Percentiles rank a stretch among this genome's conserved stretches.
Conservation (phyloP, 2,888 invertebrate genomes). For the Rhagonycha lutea region DNA sequence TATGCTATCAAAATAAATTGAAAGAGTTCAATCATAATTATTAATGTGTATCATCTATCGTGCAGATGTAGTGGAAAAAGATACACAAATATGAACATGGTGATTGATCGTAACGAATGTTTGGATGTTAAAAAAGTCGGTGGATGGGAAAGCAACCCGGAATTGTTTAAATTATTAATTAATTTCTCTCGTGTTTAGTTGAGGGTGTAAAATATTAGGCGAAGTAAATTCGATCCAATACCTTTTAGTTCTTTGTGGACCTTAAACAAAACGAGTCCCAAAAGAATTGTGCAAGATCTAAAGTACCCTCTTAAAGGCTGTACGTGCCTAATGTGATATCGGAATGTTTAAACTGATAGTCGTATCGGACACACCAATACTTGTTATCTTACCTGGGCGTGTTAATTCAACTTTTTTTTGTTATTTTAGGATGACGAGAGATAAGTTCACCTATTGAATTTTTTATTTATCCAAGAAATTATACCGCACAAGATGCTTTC, state of each 20-base stretch:
- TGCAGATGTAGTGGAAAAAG: neutral
- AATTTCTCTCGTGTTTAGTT: neutral
- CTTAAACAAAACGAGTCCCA: slow-evolving; percentile 29
- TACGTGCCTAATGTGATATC: slow-evolving; percentile 35
- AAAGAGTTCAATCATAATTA: neutral
- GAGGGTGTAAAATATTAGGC: neutral
- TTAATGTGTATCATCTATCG: neutral
- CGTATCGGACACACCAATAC: slow-evolving; percentile 32
- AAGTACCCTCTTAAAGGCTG: slow-evolving; percentile 35
- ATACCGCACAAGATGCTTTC: slow-evolving; percentile 20
- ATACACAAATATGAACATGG: neutral
- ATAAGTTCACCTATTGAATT: slow-evolving; percentile 30
- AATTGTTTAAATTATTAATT: neutral
- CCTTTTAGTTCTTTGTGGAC: slow-evolving; percentile 31
- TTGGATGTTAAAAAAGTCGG: neutral
- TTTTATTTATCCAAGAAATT: slow-evolving; percentile 29
- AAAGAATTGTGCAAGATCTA: slow-evolving; percentile 29
- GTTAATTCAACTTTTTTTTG: slow-evolving; percentile 32
- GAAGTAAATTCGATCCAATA: slow-evolving; percentile 20
- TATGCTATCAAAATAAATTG: neutral
- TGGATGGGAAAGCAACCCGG: neutral
- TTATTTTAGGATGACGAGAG: slow-evolving; percentile 33
- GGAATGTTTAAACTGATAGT: slow-evolving; percentile 36
- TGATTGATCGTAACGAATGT: neutral
- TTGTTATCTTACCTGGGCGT: slow-evolving; percentile 33